These are phyloP conservation scores for Ciona savignyi DNA, from an alignment of 23 tunicate genomes.

Conservation along the genomic window DNA sequence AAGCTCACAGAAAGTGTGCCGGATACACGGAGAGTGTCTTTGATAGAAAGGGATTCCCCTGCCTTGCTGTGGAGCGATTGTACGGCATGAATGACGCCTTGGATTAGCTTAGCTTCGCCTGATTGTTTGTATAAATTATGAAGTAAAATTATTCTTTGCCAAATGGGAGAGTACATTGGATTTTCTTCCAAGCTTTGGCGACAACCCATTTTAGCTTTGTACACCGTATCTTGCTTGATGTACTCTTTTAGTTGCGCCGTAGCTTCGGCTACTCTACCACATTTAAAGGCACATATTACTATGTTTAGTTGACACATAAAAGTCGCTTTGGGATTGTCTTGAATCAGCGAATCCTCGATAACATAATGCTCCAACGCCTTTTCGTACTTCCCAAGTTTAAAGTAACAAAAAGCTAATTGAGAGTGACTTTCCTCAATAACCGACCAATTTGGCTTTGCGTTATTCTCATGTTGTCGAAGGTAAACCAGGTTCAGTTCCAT, in stretches of 20 bases:
- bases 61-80: neutral
- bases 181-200: neutral
- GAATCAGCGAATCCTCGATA: neutral
- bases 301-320: neutral
- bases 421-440: neutral
- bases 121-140: neutral
- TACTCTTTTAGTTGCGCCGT: neutral
- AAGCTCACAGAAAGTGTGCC: neutral
- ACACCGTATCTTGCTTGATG: neutral
- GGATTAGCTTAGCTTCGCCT: neutral
- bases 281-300: neutral
- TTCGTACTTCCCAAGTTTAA: neutral
- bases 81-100: neutral
- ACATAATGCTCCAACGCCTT: neutral
- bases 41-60: neutral
- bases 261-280: neutral
- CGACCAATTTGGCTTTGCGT: neutral
- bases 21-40: neutral
- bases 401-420: neutral
- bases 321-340: neutral
- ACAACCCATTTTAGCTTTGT: neutral
- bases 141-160: too few species aligned
- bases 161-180: neutral
- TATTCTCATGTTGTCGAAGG: neutral
- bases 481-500: neutral